Evolutionary conservation across 2,888 invertebrate genomes (phyloP).

Genomic region (Onthophagus sagittarius): DNA sequence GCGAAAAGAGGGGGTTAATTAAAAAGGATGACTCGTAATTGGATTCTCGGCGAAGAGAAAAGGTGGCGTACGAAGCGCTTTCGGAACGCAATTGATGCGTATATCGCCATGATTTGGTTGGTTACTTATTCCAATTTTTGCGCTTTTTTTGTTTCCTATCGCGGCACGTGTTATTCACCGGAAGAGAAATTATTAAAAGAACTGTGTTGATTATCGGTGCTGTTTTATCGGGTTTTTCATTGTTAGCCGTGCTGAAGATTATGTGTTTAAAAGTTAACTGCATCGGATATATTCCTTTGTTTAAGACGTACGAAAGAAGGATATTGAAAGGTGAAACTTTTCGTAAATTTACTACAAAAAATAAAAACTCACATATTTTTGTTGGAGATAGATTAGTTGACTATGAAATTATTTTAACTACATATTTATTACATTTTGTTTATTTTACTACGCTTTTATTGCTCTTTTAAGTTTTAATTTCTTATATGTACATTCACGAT

Average conservation of each 20-base stretch:
- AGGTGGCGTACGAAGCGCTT: background rate
- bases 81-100: too few relatives aligned
- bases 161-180: background rate
- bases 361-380: too few relatives aligned
- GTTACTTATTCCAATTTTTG: background rate
- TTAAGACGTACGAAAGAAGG: background rate
- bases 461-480: too few relatives aligned
- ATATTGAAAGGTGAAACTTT: too few relatives aligned
- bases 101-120: background rate
- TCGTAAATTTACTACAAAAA: too few relatives aligned
- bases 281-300: background rate
- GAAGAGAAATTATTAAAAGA: background rate
- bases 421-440: too few relatives aligned
- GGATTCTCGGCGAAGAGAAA: background rate
- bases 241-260: background rate
- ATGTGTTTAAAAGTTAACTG: background rate
- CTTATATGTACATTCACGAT: background rate
- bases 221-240: background rate
- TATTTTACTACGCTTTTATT: too few relatives aligned
- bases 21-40: background rate
- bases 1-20: background rate
- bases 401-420: too few relatives aligned
- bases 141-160: background rate
- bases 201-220: background rate
- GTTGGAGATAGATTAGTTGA: too few relatives aligned